These are phyloP conservation scores for Paracanthobrama guichenoti DNA, from an alignment of 2,113 vertebrate genomes.

Conservation along the genomic window DNA sequence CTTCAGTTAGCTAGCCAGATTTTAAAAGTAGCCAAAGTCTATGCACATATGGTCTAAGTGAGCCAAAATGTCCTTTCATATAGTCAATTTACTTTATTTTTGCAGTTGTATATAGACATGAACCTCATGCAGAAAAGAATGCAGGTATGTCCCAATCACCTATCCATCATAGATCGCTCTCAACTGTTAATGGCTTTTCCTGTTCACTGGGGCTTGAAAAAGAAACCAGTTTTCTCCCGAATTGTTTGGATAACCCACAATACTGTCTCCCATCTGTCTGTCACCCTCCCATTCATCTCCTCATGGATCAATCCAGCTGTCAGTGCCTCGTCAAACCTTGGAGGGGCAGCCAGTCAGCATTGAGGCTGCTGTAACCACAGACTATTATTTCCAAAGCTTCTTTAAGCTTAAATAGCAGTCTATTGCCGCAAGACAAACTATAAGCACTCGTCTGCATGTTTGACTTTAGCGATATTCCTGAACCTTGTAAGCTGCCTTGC, in stretches of 20 bases:
- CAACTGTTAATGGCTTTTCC: conserved; percentile 74
- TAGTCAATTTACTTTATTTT: neutral
- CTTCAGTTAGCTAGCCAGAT: neutral
- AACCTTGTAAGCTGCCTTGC: too few species aligned
- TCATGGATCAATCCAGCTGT: conserved; percentile 66
- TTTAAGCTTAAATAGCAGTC: neutral
- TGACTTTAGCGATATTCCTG: neutral
- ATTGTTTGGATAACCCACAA: conserved; percentile 69
- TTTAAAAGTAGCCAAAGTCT: neutral
- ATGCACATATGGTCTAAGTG: neutral
- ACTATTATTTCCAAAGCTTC: neutral
- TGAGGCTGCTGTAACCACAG: neutral
- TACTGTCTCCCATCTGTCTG: conserved; percentile 32
- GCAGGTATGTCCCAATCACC: conserved; percentile 40
- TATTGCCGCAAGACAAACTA: conserved; percentile 13
- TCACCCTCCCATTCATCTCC: conserved; percentile 46
- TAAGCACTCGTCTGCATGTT: neutral
- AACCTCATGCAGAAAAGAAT: neutral
- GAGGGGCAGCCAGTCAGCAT: neutral
- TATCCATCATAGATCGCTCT: conserved; percentile 71
- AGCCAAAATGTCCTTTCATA: neutral
- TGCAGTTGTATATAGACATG: neutral
- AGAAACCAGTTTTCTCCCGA: conserved; percentile 72
- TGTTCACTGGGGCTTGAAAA: conserved; percentile 70
- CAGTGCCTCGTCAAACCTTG: conserved; percentile 20